Percentiles rank a stretch among this genome's conserved stretches.
These are phyloP conservation scores for Calcarius ornatus DNA, from an alignment of 2,113 vertebrate genomes.

Conservation along the genomic window DNA sequence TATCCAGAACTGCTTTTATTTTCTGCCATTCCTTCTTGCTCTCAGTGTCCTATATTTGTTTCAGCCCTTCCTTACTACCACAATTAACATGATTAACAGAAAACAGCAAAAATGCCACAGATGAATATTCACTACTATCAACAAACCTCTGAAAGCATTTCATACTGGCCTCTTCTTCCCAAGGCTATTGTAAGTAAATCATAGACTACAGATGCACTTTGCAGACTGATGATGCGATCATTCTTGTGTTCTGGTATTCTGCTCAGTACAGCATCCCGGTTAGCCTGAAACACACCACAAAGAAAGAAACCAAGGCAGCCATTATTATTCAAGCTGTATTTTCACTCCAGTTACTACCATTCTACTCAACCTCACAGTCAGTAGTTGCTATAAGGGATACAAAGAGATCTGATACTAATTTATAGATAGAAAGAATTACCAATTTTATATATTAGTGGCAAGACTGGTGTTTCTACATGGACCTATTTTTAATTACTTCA, in stretches of 20 bases:
- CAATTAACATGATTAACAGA: not conserved
- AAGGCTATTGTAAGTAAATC: constrained; percentile 96
- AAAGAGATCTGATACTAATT: not conserved
- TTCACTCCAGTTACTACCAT: not conserved
- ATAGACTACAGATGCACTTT: constrained; percentile 95
- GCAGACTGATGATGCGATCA: constrained; percentile 94
- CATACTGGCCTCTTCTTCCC: constrained; percentile 95
- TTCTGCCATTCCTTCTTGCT: not conserved
- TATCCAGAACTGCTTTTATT: not conserved
- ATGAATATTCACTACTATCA: not conserved
- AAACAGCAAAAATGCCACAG: not conserved
- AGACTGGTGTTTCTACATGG: not conserved
- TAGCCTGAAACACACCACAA: constrained; percentile 78
- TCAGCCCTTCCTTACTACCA: not conserved
- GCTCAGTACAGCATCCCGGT: constrained; percentile 95
- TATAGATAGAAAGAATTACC: not conserved
- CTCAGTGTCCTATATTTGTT: not conserved
- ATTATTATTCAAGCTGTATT: not conserved
- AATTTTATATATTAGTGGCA: not conserved
- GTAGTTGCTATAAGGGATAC: not conserved
- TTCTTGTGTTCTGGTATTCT: constrained; percentile 95
- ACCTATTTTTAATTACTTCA: not conserved
- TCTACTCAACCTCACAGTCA: not conserved
- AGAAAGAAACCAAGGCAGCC: not conserved
- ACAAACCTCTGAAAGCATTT: constrained; percentile 97